These are phyloP conservation scores for Yoshiicerus persimilis DNA, from an alignment of 1,140 invertebrate genomes.

Conservation along the genomic window DNA sequence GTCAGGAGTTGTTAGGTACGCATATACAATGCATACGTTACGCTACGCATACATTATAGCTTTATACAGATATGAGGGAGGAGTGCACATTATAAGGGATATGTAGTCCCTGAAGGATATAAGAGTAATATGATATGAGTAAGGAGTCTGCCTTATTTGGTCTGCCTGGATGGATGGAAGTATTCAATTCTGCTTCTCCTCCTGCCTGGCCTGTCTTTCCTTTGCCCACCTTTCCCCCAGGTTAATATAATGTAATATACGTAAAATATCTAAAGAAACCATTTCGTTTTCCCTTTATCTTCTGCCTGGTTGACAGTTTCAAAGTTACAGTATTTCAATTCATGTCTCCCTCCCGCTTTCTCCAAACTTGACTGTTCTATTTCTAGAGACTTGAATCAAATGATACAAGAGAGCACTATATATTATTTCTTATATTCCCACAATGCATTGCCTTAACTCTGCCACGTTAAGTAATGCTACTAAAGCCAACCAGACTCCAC, in stretches of 20 bases:
- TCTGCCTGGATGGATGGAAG: not conserved
- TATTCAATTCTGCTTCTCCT: not conserved
- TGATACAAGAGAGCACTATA: not conserved
- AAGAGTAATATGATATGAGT: not conserved
- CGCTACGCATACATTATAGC: not conserved
- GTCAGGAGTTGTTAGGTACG: no score
- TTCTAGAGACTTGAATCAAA: not conserved
- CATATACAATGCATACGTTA: not conserved
- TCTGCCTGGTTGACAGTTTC: constrained; percentile 2
- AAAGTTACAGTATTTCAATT: constrained; percentile 19
- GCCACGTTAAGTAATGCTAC: not conserved
- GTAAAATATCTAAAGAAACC: constrained; percentile 14
- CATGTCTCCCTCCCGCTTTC: not conserved
- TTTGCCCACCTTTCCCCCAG: constrained; percentile 5
- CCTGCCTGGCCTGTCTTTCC: not conserved
- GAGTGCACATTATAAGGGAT: no score
- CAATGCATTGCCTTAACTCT: not conserved
- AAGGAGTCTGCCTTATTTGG: not conserved
- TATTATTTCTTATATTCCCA: not conserved
- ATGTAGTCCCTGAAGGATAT: no score
- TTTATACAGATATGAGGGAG: not conserved
- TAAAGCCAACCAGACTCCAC: not conserved
- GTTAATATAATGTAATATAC: constrained; percentile 19
- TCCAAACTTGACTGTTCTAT: not conserved
- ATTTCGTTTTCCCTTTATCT: constrained; percentile 10